Percentiles rank a stretch among this genome's conserved stretches.
Conservation (phyloP, 1,140 invertebrate species). For the Drosophila subpulchrella region DNA sequence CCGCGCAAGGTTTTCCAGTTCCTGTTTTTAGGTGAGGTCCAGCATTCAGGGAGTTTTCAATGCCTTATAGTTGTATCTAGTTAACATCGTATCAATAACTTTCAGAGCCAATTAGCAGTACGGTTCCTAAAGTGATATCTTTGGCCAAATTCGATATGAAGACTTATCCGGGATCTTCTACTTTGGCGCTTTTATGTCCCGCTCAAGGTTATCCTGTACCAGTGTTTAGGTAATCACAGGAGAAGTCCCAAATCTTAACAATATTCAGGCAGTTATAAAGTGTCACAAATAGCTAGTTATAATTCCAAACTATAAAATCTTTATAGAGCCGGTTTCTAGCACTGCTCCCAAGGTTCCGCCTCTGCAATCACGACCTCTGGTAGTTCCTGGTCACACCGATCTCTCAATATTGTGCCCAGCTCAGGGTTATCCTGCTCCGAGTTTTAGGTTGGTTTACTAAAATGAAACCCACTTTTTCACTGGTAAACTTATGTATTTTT, state of each 20-base stretch:
- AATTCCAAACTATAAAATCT: neutral
- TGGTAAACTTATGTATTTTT: no score
- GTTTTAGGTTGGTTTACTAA: conserved; percentile 86
- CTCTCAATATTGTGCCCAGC: conserved; percentile 88
- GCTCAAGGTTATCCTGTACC: conserved; percentile 90
- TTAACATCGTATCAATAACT: neutral
- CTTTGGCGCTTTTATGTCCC: conserved; percentile 87
- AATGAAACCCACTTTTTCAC: neutral
- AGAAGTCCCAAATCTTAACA: neutral
- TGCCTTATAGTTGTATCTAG: neutral
- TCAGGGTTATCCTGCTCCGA: conserved; percentile 88
- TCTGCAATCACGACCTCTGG: conserved; percentile 71
- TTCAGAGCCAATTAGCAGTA: conserved; percentile 89
- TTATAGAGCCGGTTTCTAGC: conserved; percentile 89
- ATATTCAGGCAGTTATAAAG: conserved; percentile 35
- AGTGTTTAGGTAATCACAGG: conserved; percentile 86
- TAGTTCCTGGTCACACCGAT: conserved; percentile 46
- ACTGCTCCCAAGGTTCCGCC: conserved; percentile 85
- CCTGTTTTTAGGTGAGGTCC: conserved; percentile 87
- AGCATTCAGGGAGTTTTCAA: conserved; percentile 33
- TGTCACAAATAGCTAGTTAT: neutral
- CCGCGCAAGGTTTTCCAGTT: conserved; percentile 90
- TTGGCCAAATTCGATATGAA: conserved; percentile 85
- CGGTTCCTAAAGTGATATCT: conserved; percentile 86
- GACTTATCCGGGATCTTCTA: conserved; percentile 85